Conservation (phyloP, 2,113 vertebrate species). For the Poecilia latipinna region DNA sequence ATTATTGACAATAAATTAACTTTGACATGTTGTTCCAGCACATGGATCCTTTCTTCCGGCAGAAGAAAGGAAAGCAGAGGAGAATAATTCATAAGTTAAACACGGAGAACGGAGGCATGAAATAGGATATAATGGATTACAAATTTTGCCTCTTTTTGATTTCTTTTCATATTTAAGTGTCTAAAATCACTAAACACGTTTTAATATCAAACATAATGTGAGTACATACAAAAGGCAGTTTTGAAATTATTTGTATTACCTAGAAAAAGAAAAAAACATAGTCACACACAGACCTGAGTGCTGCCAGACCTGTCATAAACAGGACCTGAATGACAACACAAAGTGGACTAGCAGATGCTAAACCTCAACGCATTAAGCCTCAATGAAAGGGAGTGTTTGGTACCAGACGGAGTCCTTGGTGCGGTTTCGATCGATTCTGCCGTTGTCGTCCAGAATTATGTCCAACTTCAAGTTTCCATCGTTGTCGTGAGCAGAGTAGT, state of each 20-base stretch:
- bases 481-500: slow-evolving; percentile 94
- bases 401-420: slow-evolving; percentile 94
- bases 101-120: background rate
- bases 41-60: background rate
- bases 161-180: too few relatives aligned
- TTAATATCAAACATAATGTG: too few relatives aligned
- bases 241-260: too few relatives aligned
- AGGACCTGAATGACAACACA: background rate
- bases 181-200: too few relatives aligned
- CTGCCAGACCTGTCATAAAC: background rate
- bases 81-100: background rate
- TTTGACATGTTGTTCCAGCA: background rate
- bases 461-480: slow-evolving; percentile 91
- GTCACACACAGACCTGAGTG: background rate
- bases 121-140: background rate
- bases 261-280: too few relatives aligned
- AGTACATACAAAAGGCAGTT: too few relatives aligned
- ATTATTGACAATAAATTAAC: background rate
- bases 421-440: slow-evolving; percentile 82
- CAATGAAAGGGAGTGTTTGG: background rate
- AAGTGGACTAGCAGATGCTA: background rate
- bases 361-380: background rate
- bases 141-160: background rate
- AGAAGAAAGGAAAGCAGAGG: background rate
- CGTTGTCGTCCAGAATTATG: slow-evolving; percentile 87